phyloP scores from a whole-genome alignment of 2,888 invertebrate species.

The Drosophila aldrichi region DNA sequence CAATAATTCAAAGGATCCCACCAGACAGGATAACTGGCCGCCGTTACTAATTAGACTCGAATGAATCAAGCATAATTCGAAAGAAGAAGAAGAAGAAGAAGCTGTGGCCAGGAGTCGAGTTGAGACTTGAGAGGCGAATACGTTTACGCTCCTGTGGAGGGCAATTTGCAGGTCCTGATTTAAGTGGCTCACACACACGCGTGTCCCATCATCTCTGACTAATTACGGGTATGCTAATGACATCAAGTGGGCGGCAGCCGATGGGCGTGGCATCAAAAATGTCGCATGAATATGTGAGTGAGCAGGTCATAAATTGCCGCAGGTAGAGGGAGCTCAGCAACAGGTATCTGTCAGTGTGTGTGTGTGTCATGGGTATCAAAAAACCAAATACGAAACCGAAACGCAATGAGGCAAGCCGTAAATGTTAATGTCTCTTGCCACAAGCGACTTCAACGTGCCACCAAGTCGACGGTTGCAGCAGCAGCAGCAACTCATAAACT shows the following conservation, averaged over 20 bases:
- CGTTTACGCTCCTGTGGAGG: constrained; percentile 13
- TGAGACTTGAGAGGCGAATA: constrained; percentile 1
- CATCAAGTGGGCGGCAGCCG: constrained; percentile 18
- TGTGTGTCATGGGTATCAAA: constrained; percentile 3
- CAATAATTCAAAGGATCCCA: constrained; percentile 30
- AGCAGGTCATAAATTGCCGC: constrained; percentile 41
- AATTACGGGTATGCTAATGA: constrained; percentile 53
- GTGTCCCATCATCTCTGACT: constrained; percentile 16
- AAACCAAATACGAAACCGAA: constrained; percentile 43
- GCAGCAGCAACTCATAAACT: constrained; percentile 53
- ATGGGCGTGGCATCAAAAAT: constrained; percentile 33
- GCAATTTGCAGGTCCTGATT: constrained; percentile 31
- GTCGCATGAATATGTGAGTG: constrained; percentile 50
- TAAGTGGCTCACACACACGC: constrained; percentile 9
- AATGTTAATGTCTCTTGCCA: constrained; percentile 63
- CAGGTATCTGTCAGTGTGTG: constrained; percentile 35
- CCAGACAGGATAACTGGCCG: not conserved
- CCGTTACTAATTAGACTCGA: constrained; percentile 9
- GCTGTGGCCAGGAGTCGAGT: not conserved
- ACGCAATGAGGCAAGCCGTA: constrained; percentile 60
- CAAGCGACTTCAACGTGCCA: constrained; percentile 30
- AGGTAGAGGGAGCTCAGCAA: constrained; percentile 42
- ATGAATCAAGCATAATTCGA: constrained; percentile 4
- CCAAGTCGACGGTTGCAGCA: constrained; percentile 3
- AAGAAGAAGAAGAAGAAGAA: no score